phyloP scores from a whole-genome alignment of 2,797 vertebrate genomes.

The Lagodon rhomboides region DNA sequence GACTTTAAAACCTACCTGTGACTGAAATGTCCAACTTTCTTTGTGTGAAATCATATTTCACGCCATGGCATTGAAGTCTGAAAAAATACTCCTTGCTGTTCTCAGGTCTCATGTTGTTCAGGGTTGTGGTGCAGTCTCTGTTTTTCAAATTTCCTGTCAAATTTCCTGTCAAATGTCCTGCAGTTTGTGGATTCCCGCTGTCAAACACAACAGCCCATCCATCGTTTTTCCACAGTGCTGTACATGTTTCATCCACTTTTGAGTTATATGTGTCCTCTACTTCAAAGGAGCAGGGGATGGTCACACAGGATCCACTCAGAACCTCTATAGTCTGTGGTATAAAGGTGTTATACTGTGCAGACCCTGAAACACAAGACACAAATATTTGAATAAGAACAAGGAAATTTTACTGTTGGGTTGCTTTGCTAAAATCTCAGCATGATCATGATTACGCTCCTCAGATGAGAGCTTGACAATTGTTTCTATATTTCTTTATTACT shows the following conservation, averaged over 20 bases:
- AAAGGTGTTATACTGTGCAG: accelerated
- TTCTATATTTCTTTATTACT: no score
- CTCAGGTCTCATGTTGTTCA: accelerated
- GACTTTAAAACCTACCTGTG: conserved; percentile 25
- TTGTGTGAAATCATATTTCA: accelerated
- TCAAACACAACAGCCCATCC: background rate
- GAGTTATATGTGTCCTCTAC: accelerated
- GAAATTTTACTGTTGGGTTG: background rate
- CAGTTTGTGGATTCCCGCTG: background rate
- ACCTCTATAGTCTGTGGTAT: conserved; percentile 10
- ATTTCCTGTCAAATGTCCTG: background rate
- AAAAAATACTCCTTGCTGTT: accelerated
- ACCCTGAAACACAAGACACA: conserved; percentile 40
- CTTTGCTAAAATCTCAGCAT: background rate
- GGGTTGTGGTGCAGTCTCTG: conserved; percentile 57
- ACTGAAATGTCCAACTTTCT: accelerated
- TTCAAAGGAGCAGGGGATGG: conserved; percentile 51
- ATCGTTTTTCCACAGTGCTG: background rate
- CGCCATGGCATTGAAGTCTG: background rate
- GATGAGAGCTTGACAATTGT: no score
- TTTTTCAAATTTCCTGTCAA: background rate
- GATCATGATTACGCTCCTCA: no score
- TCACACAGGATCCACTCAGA: conserved; percentile 49
- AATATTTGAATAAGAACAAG: background rate
- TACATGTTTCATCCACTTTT: background rate